A percentile compares a stretch with the other conserved stretches of the same genome.
These are phyloP conservation scores for Blastomussa wellsi DNA, from an alignment of 92 coral and sea anemone genomes.

Conservation along the genomic window DNA sequence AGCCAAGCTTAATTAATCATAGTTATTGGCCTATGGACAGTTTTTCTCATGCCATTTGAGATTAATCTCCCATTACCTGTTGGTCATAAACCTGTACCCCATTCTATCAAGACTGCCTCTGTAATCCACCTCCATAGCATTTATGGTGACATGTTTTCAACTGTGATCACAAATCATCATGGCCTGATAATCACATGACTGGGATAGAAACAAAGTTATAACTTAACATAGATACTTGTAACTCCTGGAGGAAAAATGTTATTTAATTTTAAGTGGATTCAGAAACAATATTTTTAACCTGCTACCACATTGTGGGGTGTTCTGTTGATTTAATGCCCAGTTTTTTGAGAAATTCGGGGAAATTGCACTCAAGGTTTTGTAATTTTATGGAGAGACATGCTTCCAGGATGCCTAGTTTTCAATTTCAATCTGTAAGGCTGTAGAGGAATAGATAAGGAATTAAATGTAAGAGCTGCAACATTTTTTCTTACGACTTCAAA, in stretches of 20 bases:
- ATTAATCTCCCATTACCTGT: conserved; percentile 30
- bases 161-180: conserved; percentile 37
- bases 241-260: conserved; percentile 36
- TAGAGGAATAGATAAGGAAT: conserved; percentile 30
- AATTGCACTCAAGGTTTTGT: conserved; percentile 31
- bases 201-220: conserved; percentile 28
- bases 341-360: conserved; percentile 16
- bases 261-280: conserved; percentile 29
- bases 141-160: conserved; percentile 32
- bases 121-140: conserved; percentile 34
- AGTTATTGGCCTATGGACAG: conserved; percentile 39
- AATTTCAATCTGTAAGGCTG: conserved; percentile 32
- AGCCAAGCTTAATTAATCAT: conserved; percentile 31
- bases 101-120: conserved; percentile 32
- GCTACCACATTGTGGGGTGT: conserved; percentile 31
- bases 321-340: conserved; percentile 24
- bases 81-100: conserved; percentile 37
- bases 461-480: conserved; percentile 25
- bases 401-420: conserved; percentile 36
- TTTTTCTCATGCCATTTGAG: conserved; percentile 35
- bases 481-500: conserved; percentile 28
- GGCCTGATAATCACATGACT: conserved; percentile 34
- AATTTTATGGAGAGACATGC: conserved; percentile 33
- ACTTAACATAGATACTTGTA: conserved; percentile 30
- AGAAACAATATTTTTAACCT: conserved; percentile 31